Evolutionary conservation across 2,113 vertebrate species (phyloP).

Genomic region (Spheniscus mendiculus): DNA sequence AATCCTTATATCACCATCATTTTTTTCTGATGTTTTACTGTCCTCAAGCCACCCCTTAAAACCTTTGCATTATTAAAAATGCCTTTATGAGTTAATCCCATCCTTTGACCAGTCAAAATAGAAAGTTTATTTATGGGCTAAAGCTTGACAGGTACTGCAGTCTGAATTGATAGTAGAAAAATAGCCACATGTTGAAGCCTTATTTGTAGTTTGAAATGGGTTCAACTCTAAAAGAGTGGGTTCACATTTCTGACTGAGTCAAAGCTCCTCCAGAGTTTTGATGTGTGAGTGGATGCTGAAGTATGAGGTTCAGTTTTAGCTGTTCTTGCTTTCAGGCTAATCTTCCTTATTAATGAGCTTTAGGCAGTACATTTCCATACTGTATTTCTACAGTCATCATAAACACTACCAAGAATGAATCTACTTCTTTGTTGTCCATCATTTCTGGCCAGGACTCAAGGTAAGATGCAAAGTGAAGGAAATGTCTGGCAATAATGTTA

Average conservation of each 20-base stretch:
- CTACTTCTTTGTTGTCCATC: conserved; percentile 38
- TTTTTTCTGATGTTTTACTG: neutral
- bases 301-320: neutral
- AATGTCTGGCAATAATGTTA: conserved; percentile 74
- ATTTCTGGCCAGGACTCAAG: conserved; percentile 4
- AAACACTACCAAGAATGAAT: conserved; percentile 46
- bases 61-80: neutral
- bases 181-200: neutral
- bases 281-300: neutral
- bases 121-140: neutral
- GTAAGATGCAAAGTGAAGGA: conserved; percentile 4
- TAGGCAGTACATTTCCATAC: neutral
- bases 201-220: neutral
- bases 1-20: neutral
- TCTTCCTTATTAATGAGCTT: neutral
- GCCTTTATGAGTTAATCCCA: neutral
- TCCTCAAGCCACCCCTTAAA: neutral
- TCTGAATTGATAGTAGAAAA: conserved; percentile 11
- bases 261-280: neutral
- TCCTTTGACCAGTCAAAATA: neutral
- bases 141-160: neutral
- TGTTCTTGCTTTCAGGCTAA: neutral
- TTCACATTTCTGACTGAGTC: neutral
- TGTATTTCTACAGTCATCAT: neutral
- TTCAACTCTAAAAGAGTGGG: neutral